phyloP scores from a whole-genome alignment of 2,888 invertebrate species.

The Stenoptilia bipunctidactyla region DNA sequence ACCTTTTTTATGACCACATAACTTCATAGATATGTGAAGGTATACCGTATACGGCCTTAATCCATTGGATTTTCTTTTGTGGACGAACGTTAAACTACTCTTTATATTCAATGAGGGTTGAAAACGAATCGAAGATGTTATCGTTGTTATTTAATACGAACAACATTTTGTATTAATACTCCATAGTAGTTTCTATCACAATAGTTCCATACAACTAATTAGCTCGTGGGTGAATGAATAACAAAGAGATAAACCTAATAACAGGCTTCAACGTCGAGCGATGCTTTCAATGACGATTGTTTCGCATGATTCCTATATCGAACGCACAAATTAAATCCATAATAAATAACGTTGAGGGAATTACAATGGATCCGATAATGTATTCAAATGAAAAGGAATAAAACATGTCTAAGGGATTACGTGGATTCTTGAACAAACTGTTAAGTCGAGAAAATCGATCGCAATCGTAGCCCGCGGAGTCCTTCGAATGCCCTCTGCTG shows the following conservation, averaged over 20 bases:
- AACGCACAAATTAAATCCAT: slow-evolving; percentile 30
- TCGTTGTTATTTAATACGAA: slow-evolving; percentile 32
- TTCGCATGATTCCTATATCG: slow-evolving; percentile 34
- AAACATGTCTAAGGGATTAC: background rate
- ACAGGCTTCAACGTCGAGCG: slow-evolving; percentile 23
- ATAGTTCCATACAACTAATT: slow-evolving; percentile 35
- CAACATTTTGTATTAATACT: slow-evolving; percentile 42
- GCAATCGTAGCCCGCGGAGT: slow-evolving; percentile 22
- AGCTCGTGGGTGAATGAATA: slow-evolving; percentile 31
- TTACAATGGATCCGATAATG: background rate
- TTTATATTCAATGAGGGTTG: slow-evolving; percentile 34
- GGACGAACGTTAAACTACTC: slow-evolving; percentile 34
- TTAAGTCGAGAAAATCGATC: slow-evolving; percentile 39
- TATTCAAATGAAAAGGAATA: background rate
- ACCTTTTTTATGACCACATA: slow-evolving; percentile 12
- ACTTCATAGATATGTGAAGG: no score
- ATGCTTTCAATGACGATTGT: slow-evolving; percentile 37
- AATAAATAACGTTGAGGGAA: background rate
- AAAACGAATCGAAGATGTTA: slow-evolving; percentile 38
- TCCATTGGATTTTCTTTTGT: slow-evolving; percentile 35
- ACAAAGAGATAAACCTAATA: slow-evolving; percentile 36
- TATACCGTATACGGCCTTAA: slow-evolving; percentile 19
- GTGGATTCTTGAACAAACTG: slow-evolving; percentile 16
- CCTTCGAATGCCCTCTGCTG: slow-evolving; percentile 34
- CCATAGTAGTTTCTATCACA: slow-evolving; percentile 32